Evolutionary conservation across 1,140 invertebrate species (phyloP).

Genomic region (Bombus polaris): DNA sequence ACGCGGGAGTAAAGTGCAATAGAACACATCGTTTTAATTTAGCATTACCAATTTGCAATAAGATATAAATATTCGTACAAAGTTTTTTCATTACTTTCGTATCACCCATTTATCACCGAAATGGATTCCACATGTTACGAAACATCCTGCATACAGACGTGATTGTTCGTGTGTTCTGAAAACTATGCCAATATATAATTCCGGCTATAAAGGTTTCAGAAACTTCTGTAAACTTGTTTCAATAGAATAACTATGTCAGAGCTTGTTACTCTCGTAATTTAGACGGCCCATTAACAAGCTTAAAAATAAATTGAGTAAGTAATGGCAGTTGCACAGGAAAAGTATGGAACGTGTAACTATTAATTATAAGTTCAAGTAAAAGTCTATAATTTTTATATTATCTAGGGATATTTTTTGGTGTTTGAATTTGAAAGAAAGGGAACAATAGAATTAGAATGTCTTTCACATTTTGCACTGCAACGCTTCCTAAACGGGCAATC

Average conservation of each 20-base stretch:
- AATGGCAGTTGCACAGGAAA: no score
- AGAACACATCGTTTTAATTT: neutral
- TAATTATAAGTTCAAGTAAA: neutral
- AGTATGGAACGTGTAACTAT: neutral
- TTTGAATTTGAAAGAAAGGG: neutral
- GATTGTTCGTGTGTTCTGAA: neutral
- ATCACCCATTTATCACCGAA: neutral
- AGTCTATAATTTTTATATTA: neutral
- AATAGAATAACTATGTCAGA: no score
- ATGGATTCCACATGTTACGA: neutral
- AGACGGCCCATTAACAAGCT: neutral
- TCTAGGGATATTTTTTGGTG: no score
- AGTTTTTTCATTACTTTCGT: neutral
- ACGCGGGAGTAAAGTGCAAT: no score
- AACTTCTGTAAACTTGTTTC: neutral
- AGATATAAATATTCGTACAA: neutral
- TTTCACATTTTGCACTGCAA: neutral
- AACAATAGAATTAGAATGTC: slow-evolving; percentile 8
- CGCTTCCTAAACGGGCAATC: neutral
- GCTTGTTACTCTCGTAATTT: no score
- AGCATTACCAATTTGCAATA: neutral
- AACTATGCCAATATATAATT: slow-evolving; percentile 2
- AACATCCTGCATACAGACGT: neutral
- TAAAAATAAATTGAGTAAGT: neutral
- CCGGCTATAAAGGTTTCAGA: neutral